phyloP scores from a whole-genome alignment of 2,888 invertebrate species.

The Agrochola lychnidis region DNA sequence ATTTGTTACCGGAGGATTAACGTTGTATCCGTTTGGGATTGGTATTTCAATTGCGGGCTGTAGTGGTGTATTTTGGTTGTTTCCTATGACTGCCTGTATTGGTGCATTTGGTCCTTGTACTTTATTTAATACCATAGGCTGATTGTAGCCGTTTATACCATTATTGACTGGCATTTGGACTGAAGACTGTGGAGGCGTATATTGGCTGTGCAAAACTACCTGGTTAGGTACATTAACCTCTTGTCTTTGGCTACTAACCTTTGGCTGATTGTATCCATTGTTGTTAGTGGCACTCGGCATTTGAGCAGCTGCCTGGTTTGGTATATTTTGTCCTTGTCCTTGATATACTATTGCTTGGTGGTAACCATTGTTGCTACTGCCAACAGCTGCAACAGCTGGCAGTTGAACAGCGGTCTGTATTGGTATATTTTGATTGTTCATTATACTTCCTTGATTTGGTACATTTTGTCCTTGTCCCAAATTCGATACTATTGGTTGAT shows the following conservation, averaged over 20 bases:
- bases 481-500: constrained; percentile 16
- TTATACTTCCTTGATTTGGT: constrained; percentile 17
- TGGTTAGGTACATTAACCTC: background rate
- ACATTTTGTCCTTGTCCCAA: constrained; percentile 14
- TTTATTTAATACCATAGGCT: constrained; percentile 24
- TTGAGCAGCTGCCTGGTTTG: constrained; percentile 1
- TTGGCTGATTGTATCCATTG: background rate
- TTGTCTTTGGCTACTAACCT: constrained; percentile 12
- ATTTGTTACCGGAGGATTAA: constrained; percentile 32
- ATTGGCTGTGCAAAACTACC: background rate
- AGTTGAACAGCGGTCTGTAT: background rate
- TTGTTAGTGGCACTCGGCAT: background rate
- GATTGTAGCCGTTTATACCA: constrained; percentile 28
- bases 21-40: constrained; percentile 15
- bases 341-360: constrained; percentile 18
- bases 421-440: constrained; percentile 20
- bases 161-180: constrained; percentile 6
- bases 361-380: constrained; percentile 15
- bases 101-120: background rate
- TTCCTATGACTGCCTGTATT: background rate
- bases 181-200: constrained; percentile 12
- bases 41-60: constrained; percentile 18
- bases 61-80: constrained; percentile 13
- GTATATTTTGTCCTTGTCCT: background rate
- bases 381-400: too few relatives aligned